A percentile compares a stretch with the other conserved stretches of the same genome.
phyloP scores from a whole-genome alignment of 2,113 vertebrate genomes.

The Chaetura pelagica region DNA sequence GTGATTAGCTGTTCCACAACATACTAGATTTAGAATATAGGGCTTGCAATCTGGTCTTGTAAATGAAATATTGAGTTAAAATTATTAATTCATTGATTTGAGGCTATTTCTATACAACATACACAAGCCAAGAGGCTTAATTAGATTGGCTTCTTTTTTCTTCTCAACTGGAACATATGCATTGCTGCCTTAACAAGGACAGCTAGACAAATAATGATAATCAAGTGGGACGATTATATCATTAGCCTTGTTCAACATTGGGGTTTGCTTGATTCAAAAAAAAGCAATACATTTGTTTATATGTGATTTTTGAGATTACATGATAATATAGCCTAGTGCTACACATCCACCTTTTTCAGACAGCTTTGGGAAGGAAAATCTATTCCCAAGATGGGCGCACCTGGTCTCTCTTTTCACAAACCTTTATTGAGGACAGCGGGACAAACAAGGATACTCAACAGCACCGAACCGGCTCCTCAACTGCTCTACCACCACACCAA shows the following conservation, averaged over 20 bases:
- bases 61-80: not conserved
- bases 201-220: not conserved
- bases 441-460: not conserved
- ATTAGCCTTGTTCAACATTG: not conserved
- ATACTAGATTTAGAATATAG: not conserved
- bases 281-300: not conserved
- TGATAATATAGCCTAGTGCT: not conserved
- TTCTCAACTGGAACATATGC: not conserved
- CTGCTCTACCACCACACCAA: not conserved
- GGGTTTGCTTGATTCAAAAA: not conserved
- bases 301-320: not conserved
- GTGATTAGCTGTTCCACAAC: slow-evolving; percentile 8
- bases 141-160: not conserved
- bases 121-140: not conserved
- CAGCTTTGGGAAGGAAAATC: not conserved
- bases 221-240: not conserved
- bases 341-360: not conserved
- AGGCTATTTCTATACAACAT: not conserved
- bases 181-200: not conserved
- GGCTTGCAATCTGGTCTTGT: not conserved
- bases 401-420: not conserved
- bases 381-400: not conserved
- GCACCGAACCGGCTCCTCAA: not conserved
- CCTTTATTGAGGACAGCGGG: not conserved
- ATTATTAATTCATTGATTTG: not conserved